phyloP scores from a whole-genome alignment of 2,888 invertebrate genomes.

The Amphipoea lucens region DNA sequence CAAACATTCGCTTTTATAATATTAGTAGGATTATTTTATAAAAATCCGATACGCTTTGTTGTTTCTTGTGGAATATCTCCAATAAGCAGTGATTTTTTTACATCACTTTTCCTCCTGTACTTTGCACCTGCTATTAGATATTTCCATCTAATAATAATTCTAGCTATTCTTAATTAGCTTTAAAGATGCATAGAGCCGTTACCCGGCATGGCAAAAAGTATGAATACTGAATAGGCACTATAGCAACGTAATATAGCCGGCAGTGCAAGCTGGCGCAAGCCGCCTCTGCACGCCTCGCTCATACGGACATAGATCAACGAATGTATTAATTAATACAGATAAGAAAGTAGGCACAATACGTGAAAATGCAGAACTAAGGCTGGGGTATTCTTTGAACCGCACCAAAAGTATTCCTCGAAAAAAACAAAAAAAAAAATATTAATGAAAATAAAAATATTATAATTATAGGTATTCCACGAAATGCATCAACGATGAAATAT shows the following conservation, averaged over 20 bases:
- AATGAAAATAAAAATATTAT: too few species aligned
- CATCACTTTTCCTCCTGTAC: neutral
- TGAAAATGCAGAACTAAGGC: too few species aligned
- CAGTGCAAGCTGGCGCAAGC: constrained; percentile 62
- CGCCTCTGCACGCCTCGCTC: constrained; percentile 41
- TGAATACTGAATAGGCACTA: constrained; percentile 55
- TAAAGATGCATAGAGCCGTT: constrained; percentile 32
- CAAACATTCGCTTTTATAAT: too few species aligned
- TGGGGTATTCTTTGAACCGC: too few species aligned
- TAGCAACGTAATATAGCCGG: constrained; percentile 44
- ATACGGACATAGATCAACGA: constrained; percentile 39
- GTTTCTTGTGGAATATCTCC: neutral
- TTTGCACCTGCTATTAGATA: neutral
- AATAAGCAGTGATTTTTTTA: neutral
- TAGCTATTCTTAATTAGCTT: constrained; percentile 20
- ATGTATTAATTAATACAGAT: constrained; percentile 22
- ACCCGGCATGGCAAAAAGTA: constrained; percentile 36
- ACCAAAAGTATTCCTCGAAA: too few species aligned
- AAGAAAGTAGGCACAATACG: neutral
- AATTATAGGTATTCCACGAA: too few species aligned
- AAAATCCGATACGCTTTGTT: neutral
- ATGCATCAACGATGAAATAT: too few species aligned
- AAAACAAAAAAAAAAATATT: too few species aligned
- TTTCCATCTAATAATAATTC: neutral
- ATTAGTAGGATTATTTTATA: too few species aligned